A percentile compares a stretch with the other conserved stretches of the same genome.
These are phyloP conservation scores for Anguilla anguilla DNA, from an alignment of 2,797 vertebrate species.

Conservation along the genomic window DNA sequence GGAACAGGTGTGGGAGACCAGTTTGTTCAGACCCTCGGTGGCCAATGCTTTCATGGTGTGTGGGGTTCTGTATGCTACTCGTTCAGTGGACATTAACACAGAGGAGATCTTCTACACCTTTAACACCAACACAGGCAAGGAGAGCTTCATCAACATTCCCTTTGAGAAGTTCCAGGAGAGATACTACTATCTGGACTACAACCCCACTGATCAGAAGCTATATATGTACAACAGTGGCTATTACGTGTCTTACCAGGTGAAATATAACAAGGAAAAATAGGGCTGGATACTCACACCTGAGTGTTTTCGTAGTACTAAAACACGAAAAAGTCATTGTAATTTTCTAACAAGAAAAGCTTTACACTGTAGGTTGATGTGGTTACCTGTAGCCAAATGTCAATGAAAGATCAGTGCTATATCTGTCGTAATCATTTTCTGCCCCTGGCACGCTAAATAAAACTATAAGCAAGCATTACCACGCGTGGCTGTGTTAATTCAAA, in stretches of 20 bases:
- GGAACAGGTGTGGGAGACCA: constrained; percentile 54
- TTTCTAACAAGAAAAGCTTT: not conserved
- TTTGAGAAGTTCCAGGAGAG: constrained; percentile 66
- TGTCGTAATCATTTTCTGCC: not conserved
- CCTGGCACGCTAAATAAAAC: constrained; percentile 14
- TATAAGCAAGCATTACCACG: constrained; percentile 1
- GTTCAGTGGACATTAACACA: constrained; percentile 56
- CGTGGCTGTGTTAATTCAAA: not conserved
- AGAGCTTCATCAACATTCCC: constrained; percentile 56
- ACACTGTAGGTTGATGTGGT: not conserved
- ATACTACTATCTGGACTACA: constrained; percentile 66
- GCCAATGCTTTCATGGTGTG: constrained; percentile 70
- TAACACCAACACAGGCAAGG: constrained; percentile 64
- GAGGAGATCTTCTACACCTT: constrained; percentile 73
- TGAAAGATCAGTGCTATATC: not conserved
- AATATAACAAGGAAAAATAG: constrained; percentile 50
- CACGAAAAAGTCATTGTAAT: not conserved
- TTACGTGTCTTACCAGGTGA: constrained; percentile 60
- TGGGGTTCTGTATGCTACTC: constrained; percentile 63
- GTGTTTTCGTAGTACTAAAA: not conserved
- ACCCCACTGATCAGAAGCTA: constrained; percentile 70
- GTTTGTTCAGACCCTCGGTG: constrained; percentile 52
- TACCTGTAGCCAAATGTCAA: not conserved
- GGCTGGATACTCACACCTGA: not conserved
- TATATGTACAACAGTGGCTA: constrained; percentile 74